Base-by-base conservation (phyloP, 2,797 vertebrate genomes). In the Melanotaenia parkinsoni region DNA sequence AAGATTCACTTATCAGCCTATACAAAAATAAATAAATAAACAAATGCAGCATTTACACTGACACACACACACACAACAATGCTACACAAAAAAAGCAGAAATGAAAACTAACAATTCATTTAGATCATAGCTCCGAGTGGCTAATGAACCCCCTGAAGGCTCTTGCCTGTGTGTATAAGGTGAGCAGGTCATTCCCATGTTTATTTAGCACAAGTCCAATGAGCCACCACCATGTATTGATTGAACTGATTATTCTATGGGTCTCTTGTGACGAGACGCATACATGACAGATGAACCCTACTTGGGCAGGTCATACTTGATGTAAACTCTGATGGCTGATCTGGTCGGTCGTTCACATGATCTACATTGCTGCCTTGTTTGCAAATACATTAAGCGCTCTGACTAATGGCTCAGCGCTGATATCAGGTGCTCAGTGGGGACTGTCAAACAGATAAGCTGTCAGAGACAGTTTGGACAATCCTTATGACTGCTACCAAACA, bases 141-240 rank as follows among this genome's bases (percentile, higher is more conserved):
- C 88, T 94, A 94, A 94, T 93, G 91, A 93, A 93, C 86, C 82
- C 92, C 90, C 91, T n/a, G 56, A 90, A 90, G 93, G 88, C 75
- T 78, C 54, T 56, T 76, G 83, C 63, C 79, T 86, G 26, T 85
- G 75, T 89, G 89, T 87, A 77, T 51, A 86, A 88, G 91, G 87
- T 91, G 86, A 91, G 76, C 43, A 88, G 92, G 93, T 95, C 93
- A 95, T 79, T 78, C 89, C 91, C 89, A 94, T 94, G 93, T 95
- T 95, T 94, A 95, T 95, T 94, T 90, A 93, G 88, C 69, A 86
- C 67, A 58, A 74, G 76, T 80, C 87, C 86, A 81, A 90, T 79
- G 82, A 91, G 87, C 85, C 77, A 79, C 86, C 76, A 68, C 72
- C 85, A 76, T 82, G 86, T 94, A 95, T 95, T 94, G 94, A 94